Evolutionary conservation across 2,888 invertebrate species (phyloP), one percentile per base, ranked within the genome.

Genomic region (Craniophora ligustri): DNA sequence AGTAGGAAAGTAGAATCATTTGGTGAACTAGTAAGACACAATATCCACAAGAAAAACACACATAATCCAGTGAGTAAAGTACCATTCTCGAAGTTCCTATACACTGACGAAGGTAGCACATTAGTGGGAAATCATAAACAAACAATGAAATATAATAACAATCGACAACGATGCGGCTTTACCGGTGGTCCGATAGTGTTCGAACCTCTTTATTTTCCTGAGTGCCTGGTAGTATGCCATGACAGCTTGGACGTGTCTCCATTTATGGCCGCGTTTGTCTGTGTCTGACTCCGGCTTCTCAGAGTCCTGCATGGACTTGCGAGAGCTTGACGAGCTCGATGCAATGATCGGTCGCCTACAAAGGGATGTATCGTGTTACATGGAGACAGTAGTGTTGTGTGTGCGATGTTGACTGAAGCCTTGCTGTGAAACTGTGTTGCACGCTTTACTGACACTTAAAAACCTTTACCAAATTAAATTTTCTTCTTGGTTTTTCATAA

Each of bases 181-280:
- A 87, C 85, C 87, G 72, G 75, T 72, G 73, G 80, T 86, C 71
- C 76, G 73, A 76, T 72, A 72, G 74, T 72, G 51, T 81, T 84
- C 95, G 92, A 94, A 97, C 97, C 97, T 97, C 96, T 97, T 97
- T 94, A 97, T 97, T 94, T 97, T 97, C 94, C 97, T 95, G 87
- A 97, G 95, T 79, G 97, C 96, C 93, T 97, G 96, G 95, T 97
- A 97, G 95, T 97, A 97, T 84, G 97, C 96, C 97, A 97, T 96
- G 86, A 97, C 97, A 81, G 97, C 97, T 86, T 97, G 95, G 81
- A 97, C 95, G 94, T 97, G 97, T 91, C 96, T 96, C 97, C 97
- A 97, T 89, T 96, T 97, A 94, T 96, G 97, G 86, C 92, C 94
- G 67, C 89, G 87, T 87, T 88, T 92, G 84, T 91, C 91, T 78